Conservation (phyloP, 2,113 vertebrate species). For the Plecturocebus donacophilus region DNA sequence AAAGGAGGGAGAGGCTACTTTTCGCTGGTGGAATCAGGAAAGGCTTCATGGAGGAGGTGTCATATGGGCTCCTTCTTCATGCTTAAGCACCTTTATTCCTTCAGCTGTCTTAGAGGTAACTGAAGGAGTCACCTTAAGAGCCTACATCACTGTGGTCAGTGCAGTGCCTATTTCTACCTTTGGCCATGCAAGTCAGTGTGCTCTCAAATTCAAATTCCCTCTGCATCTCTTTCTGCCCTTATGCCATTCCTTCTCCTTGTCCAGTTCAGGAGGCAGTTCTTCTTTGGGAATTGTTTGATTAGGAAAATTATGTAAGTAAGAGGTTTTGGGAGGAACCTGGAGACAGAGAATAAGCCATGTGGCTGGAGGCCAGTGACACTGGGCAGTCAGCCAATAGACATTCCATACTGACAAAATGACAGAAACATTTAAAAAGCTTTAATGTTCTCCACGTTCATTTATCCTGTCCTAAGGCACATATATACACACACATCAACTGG, state of each 20-base stretch:
- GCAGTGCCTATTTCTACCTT: not conserved
- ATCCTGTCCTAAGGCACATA: not conserved
- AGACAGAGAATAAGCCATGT: not conserved
- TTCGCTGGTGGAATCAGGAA: not conserved
- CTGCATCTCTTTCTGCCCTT: not conserved
- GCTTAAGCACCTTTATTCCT: not conserved
- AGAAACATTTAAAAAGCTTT: not conserved
- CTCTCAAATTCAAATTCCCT: not conserved
- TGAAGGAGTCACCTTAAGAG: not conserved
- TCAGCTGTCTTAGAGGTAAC: not conserved
- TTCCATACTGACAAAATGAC: not conserved
- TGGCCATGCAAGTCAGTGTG: not conserved
- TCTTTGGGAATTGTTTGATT: not conserved
- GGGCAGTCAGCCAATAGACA: not conserved
- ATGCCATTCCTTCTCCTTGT: not conserved
- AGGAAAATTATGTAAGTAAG: not conserved
- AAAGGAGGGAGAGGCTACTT: not conserved
- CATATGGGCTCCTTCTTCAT: not conserved
- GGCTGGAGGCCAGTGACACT: not conserved
- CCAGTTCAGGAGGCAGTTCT: not conserved
- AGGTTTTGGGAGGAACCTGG: not conserved
- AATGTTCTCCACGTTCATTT: not conserved
- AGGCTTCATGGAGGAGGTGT: not conserved
- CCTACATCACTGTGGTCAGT: not conserved
- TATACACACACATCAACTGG: not conserved